Conservation (phyloP, 2,797 vertebrate genomes). For the Acomys russatus region DNA sequence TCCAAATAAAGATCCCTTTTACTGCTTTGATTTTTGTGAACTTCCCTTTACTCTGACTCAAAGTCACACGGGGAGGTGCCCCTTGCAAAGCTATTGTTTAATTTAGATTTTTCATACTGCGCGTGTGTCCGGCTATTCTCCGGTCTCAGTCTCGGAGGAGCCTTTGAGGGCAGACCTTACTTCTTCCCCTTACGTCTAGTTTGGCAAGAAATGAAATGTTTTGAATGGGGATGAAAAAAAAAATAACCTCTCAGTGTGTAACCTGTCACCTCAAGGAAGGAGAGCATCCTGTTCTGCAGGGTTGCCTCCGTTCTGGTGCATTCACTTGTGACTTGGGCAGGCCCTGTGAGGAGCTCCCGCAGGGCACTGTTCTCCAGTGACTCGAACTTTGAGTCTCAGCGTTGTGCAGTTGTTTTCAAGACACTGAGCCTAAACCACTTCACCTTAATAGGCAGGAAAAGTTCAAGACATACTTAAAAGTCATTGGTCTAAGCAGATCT, state of each 20-base stretch:
- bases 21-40: constrained; percentile 79
- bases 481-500: neutral
- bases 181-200: constrained; percentile 82
- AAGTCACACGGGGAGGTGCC: constrained; percentile 74
- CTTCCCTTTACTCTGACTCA: constrained; percentile 81
- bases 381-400: neutral
- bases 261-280: constrained; percentile 84
- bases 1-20: constrained; percentile 80
- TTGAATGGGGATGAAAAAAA: constrained; percentile 80
- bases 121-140: constrained; percentile 83
- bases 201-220: constrained; percentile 85
- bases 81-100: constrained; percentile 83
- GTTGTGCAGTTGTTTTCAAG: constrained; percentile 3
- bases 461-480: neutral
- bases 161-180: constrained; percentile 78
- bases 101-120: constrained; percentile 80
- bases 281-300: constrained; percentile 81
- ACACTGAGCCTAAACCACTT: neutral
- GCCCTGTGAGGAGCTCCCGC: constrained; percentile 65
- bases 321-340: constrained; percentile 71
- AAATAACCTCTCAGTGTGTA: constrained; percentile 58
- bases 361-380: neutral
- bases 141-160: constrained; percentile 83
- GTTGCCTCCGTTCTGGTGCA: constrained; percentile 68
- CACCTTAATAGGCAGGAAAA: neutral